A percentile compares a stretch with the other conserved stretches of the same genome.
phyloP scores from a whole-genome alignment of 2,113 vertebrate genomes.

The Oncorhynchus nerka region DNA sequence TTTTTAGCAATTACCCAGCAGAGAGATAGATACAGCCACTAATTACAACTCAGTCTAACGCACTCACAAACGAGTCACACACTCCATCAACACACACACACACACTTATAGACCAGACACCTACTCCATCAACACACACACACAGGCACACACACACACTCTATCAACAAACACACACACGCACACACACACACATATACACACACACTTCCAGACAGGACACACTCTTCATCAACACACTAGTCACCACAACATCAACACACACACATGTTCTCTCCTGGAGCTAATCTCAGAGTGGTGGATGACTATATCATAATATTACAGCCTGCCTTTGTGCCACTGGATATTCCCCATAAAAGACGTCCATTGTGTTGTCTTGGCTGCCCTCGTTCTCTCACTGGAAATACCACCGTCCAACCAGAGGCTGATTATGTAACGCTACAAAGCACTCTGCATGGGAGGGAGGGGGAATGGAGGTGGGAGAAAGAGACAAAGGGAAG shows the following conservation, averaged over 20 bases:
- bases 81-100: constrained; percentile 39
- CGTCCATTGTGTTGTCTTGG: constrained; percentile 29
- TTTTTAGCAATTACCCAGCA: constrained; percentile 65
- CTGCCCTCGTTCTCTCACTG: no score
- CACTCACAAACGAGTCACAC: constrained; percentile 43
- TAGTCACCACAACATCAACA: no score
- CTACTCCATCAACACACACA: no score
- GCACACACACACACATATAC: no score
- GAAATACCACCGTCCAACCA: neutral
- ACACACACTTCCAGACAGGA: constrained; percentile 33
- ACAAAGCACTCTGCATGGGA: constrained; percentile 43
- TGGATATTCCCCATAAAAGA: constrained; percentile 32
- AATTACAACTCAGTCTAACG: constrained; percentile 59
- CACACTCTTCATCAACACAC: constrained; percentile 48
- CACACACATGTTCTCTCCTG: constrained; percentile 9
- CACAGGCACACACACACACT: no score
- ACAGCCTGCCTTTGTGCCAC: constrained; percentile 25
- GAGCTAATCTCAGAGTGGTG: constrained; percentile 28
- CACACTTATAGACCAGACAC: no score
- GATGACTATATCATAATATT: constrained; percentile 32
- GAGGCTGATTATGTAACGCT: constrained; percentile 54
- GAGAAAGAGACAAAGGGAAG: no score
- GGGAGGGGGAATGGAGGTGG: neutral
- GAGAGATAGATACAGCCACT: constrained; percentile 58
- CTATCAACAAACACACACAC: no score